Conservation (phyloP, 2,797 vertebrate species). For the Orestias chungarensis region DNA sequence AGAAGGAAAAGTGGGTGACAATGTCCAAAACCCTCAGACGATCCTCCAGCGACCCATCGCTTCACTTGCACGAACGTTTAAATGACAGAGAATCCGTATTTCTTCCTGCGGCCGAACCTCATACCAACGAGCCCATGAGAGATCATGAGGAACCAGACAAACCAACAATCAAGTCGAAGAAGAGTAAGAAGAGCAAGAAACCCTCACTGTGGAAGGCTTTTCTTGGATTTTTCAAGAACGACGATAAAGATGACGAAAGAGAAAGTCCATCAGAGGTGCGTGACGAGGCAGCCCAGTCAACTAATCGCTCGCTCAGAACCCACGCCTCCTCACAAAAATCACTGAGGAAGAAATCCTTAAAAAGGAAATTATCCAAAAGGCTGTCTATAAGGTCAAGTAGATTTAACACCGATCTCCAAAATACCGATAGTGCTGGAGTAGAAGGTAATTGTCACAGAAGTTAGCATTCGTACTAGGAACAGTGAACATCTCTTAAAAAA, state of each 20-base stretch:
- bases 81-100: not conserved
- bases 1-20: slow-evolving; percentile 69
- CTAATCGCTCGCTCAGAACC: slow-evolving; percentile 48
- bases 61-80: slow-evolving; percentile 13
- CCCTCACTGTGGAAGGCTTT: slow-evolving; percentile 78
- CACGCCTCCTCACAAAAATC: slow-evolving; percentile 24
- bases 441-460: slow-evolving; percentile 43
- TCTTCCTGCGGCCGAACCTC: not conserved
- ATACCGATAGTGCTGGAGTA: slow-evolving; percentile 57
- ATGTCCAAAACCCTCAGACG: slow-evolving; percentile 33
- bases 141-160: slow-evolving; percentile 7
- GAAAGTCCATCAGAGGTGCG: slow-evolving; percentile 37
- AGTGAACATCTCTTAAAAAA: not conserved
- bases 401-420: slow-evolving; percentile 61
- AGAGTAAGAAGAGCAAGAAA: slow-evolving; percentile 77
- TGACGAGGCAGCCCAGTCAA: not conserved
- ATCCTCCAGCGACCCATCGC: slow-evolving; percentile 76
- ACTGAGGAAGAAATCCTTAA: slow-evolving; percentile 63
- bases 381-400: slow-evolving; percentile 63
- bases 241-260: slow-evolving; percentile 79
- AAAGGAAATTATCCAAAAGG: slow-evolving; percentile 69
- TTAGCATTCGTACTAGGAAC: not conserved
- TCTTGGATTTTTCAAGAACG: slow-evolving; percentile 74
- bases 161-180: slow-evolving; percentile 54
- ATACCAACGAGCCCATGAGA: accelerated